phyloP scores from a whole-genome alignment of 2,113 vertebrate species.

The Hyperoodon ampullatus region DNA sequence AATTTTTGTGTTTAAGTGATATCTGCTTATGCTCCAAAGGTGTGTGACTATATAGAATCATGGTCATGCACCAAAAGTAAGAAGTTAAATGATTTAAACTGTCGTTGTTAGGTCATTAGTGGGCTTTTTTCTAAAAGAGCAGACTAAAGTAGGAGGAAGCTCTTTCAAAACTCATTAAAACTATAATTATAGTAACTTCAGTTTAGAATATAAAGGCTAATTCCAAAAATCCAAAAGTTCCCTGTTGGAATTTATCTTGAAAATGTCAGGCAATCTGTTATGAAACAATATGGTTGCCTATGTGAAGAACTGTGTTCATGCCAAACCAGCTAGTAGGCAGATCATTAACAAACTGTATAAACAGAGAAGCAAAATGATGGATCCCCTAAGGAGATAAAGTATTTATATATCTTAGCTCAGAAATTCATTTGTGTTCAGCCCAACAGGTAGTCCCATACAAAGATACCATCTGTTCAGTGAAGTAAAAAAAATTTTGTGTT shows the following conservation, averaged over 20 bases:
- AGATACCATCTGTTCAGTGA: slow-evolving; percentile 76
- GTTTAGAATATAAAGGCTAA: slow-evolving; percentile 42
- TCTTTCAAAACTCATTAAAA: slow-evolving; percentile 17
- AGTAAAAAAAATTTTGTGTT: slow-evolving; percentile 63
- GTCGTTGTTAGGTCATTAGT: background rate
- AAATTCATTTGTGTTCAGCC: slow-evolving; percentile 58
- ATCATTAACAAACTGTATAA: slow-evolving; percentile 16
- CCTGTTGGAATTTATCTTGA: slow-evolving; percentile 33
- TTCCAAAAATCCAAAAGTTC: slow-evolving; percentile 50
- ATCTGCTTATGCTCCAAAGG: background rate
- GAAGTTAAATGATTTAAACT: background rate
- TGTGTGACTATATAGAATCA: background rate
- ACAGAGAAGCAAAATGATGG: background rate
- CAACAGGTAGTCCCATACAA: slow-evolving; percentile 70
- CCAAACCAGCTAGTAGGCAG: slow-evolving; percentile 44
- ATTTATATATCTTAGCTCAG: slow-evolving; percentile 61
- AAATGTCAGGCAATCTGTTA: slow-evolving; percentile 59
- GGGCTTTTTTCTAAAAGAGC: background rate
- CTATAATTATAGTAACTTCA: background rate
- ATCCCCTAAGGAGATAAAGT: slow-evolving; percentile 53
- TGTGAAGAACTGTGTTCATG: slow-evolving; percentile 38
- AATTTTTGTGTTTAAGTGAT: background rate
- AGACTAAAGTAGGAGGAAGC: background rate
- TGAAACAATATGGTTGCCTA: slow-evolving; percentile 30
- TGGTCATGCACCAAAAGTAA: background rate